These are phyloP conservation scores for Capreolus pygargus DNA, from an alignment of 2,113 vertebrate species.

Conservation along the genomic window DNA sequence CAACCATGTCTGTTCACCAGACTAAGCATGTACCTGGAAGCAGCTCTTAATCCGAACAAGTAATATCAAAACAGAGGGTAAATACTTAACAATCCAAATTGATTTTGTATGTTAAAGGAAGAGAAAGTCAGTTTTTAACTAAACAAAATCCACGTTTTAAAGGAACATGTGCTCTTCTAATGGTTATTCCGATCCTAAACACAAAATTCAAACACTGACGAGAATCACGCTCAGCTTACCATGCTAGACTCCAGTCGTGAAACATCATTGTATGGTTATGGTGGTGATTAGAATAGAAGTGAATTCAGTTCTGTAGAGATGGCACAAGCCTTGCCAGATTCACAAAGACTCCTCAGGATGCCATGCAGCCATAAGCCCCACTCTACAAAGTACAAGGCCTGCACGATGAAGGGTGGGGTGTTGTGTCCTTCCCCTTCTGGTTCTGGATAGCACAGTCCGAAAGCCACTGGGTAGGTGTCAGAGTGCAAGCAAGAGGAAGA, in stretches of 20 bases:
- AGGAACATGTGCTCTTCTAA: background rate
- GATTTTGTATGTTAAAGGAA: background rate
- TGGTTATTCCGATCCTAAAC: background rate
- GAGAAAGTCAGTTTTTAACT: background rate
- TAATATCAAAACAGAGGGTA: background rate
- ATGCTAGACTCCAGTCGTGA: background rate
- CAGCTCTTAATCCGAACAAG: background rate
- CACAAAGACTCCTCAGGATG: background rate
- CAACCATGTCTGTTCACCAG: background rate
- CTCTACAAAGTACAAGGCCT: background rate
- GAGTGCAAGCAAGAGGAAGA: background rate
- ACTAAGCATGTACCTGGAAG: background rate
- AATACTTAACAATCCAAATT: background rate
- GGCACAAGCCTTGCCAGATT: background rate
- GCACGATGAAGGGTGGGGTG: fast-evolving
- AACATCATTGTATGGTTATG: background rate
- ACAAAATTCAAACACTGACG: background rate
- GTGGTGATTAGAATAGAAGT: background rate
- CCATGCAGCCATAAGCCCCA: too few species aligned
- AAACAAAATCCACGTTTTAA: background rate
- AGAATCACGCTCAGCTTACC: background rate
- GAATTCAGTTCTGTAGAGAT: background rate
- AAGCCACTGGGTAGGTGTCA: background rate
- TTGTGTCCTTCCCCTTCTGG: background rate
- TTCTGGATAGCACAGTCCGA: background rate